A percentile compares a stretch with the other conserved stretches of the same genome.
phyloP scores from a whole-genome alignment of 1,140 invertebrate species.

The Trachymyrmex cornetzi region DNA sequence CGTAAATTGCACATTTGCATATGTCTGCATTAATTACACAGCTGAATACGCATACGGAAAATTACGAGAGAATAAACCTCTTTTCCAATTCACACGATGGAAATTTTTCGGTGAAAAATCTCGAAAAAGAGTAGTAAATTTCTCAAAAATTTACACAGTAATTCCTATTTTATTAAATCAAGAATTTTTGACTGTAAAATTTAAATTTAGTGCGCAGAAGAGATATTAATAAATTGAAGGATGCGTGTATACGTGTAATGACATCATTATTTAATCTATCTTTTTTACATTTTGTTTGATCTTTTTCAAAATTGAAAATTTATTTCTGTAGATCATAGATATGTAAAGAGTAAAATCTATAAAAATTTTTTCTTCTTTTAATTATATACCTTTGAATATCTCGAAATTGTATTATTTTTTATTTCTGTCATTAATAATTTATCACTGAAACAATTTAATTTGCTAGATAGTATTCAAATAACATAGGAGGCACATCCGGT shows the following conservation, averaged over 20 bases:
- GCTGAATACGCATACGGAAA: background rate
- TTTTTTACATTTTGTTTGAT: background rate
- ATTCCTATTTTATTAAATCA: slow-evolving; percentile 14
- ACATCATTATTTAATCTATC: background rate
- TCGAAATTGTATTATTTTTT: background rate
- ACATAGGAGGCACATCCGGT: background rate
- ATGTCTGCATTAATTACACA: slow-evolving; percentile 49
- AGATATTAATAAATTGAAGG: slow-evolving; percentile 5
- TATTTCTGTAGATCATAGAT: background rate
- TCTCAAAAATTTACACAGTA: background rate
- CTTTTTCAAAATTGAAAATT: background rate
- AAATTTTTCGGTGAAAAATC: background rate
- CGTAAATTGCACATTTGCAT: slow-evolving; percentile 40
- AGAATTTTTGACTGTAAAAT: background rate
- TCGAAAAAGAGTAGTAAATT: background rate
- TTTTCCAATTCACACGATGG: background rate
- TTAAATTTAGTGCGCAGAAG: background rate
- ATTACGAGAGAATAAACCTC: slow-evolving; percentile 17
- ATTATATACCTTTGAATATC: background rate
- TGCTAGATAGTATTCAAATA: background rate
- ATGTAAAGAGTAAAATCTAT: background rate
- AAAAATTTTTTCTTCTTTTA: background rate
- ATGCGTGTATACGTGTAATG: background rate
- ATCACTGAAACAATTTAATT: background rate
- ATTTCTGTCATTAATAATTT: background rate